These are phyloP conservation scores for Danionella cerebrum DNA, from an alignment of 2,113 vertebrate species.

Conservation along the genomic window DNA sequence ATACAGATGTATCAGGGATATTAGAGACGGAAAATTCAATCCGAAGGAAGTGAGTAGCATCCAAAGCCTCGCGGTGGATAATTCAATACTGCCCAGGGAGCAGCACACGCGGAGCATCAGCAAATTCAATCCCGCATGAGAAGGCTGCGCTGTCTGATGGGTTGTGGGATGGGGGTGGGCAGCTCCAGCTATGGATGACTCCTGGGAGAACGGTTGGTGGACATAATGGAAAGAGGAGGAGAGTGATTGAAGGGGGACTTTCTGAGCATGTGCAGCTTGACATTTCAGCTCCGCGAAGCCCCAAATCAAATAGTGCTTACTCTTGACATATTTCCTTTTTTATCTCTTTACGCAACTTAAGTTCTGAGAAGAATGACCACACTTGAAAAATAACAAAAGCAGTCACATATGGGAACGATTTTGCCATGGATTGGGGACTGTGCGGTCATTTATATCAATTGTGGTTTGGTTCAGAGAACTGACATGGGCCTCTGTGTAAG, in stretches of 20 bases:
- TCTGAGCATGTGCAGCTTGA: slow-evolving; percentile 26
- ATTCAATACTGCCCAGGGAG: slow-evolving; percentile 42
- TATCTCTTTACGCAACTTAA: slow-evolving; percentile 8
- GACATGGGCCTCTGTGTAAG: slow-evolving; percentile 7
- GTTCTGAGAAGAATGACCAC: slow-evolving; percentile 1
- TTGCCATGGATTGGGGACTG: background rate
- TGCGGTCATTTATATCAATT: slow-evolving; percentile 31
- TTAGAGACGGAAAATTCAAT: slow-evolving; percentile 47
- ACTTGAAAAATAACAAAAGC: slow-evolving; percentile 18
- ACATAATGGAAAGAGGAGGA: background rate
- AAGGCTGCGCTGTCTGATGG: slow-evolving; percentile 29
- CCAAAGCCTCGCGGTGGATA: slow-evolving; percentile 30
- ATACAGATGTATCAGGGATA: slow-evolving; percentile 49
- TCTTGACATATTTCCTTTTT: slow-evolving; percentile 26
- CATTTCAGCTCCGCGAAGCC: slow-evolving; percentile 21
- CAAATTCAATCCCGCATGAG: slow-evolving; percentile 44
- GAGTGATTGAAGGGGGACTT: slow-evolving; percentile 7
- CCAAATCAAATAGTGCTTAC: slow-evolving; percentile 12
- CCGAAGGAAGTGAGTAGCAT: slow-evolving; percentile 28
- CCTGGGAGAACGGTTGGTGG: background rate
- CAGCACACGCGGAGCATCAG: slow-evolving; percentile 30
- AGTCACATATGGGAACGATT: slow-evolving; percentile 16
- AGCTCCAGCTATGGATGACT: slow-evolving; percentile 16
- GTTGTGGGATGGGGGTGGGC: slow-evolving; percentile 34
- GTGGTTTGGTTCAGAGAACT: slow-evolving; percentile 29